phyloP scores from a whole-genome alignment of 2,888 invertebrate species.

The Nemapogon koenigi region DNA sequence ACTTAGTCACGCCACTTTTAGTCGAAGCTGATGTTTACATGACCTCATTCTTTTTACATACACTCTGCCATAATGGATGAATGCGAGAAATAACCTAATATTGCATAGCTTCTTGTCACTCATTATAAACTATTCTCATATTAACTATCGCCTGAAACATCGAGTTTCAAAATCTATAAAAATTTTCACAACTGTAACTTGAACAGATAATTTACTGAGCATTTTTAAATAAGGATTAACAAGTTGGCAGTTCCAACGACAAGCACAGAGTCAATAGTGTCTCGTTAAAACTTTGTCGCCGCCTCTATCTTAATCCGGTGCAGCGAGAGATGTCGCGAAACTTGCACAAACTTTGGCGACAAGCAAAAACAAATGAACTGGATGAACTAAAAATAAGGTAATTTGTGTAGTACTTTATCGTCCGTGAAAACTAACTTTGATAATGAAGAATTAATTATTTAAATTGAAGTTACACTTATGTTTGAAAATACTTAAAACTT shows the following conservation, averaged over 20 bases:
- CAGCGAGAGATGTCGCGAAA: conserved; percentile 9
- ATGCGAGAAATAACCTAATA: too few species aligned
- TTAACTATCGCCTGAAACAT: too few species aligned
- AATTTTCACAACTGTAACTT: too few species aligned
- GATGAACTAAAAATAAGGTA: conserved; percentile 5
- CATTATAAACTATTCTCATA: too few species aligned
- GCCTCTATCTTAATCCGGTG: conserved; percentile 8
- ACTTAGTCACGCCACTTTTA: conserved; percentile 15
- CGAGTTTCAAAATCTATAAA: too few species aligned
- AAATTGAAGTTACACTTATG: too few species aligned
- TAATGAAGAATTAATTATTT: too few species aligned
- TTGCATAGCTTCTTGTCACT: too few species aligned
- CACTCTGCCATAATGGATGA: background rate
- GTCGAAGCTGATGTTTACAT: conserved; percentile 7
- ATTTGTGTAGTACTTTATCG: too few species aligned
- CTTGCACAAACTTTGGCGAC: conserved; percentile 7
- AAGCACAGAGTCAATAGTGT: conserved; percentile 39
- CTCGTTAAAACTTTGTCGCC: conserved; percentile 35
- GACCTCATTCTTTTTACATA: background rate
- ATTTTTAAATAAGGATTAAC: conserved; percentile 35
- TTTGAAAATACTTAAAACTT: too few species aligned
- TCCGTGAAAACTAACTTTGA: too few species aligned
- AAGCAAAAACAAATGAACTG: conserved; percentile 9
- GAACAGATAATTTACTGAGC: conserved; percentile 7
- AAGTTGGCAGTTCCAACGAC: conserved; percentile 29